Evolutionary conservation across 2,888 invertebrate genomes (phyloP).

Genomic region (Schizotus pectinicornis): DNA sequence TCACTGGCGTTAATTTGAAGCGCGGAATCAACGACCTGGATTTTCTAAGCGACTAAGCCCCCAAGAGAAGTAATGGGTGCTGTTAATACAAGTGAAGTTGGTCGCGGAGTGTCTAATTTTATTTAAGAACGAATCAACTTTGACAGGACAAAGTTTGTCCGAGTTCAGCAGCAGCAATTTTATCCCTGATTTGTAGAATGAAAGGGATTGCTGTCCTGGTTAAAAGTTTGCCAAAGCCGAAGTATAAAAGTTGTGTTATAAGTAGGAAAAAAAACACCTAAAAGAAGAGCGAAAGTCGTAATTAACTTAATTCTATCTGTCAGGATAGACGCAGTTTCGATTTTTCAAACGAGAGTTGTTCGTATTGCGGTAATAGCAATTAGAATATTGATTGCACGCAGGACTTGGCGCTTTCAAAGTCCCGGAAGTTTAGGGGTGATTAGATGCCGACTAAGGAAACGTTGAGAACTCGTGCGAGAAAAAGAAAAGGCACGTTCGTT

Average conservation of each 20-base stretch:
- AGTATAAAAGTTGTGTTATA: conserved; percentile 4
- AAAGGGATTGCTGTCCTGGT: conserved; percentile 9
- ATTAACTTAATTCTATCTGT: too few relatives aligned
- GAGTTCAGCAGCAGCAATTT: conserved; percentile 9
- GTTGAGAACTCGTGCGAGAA: background rate
- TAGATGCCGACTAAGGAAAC: conserved; percentile 8
- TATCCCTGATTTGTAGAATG: conserved; percentile 16
- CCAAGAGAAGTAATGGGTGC: too few relatives aligned
- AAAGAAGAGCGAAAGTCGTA: background rate
- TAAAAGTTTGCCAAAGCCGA: conserved; percentile 10
- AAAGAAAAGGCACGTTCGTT: conserved; percentile 10
- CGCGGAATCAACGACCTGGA: too few relatives aligned
- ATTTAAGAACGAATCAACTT: conserved; percentile 15
- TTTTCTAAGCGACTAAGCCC: too few relatives aligned
- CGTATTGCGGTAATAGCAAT: too few relatives aligned
- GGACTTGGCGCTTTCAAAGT: too few relatives aligned
- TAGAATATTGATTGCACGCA: too few relatives aligned
- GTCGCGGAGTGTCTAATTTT: conserved; percentile 6
- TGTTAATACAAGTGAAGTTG: conserved; percentile 7
- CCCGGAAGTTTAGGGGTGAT: background rate
- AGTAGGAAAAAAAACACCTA: background rate
- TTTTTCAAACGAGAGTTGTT: too few relatives aligned
- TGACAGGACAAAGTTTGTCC: conserved; percentile 10
- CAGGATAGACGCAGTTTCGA: too few relatives aligned
- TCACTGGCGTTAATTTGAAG: background rate